Evolutionary conservation across 2,888 invertebrate genomes (phyloP), one percentile per base, ranked within the genome.

Genomic region (Stenchaetothrips biformis): DNA sequence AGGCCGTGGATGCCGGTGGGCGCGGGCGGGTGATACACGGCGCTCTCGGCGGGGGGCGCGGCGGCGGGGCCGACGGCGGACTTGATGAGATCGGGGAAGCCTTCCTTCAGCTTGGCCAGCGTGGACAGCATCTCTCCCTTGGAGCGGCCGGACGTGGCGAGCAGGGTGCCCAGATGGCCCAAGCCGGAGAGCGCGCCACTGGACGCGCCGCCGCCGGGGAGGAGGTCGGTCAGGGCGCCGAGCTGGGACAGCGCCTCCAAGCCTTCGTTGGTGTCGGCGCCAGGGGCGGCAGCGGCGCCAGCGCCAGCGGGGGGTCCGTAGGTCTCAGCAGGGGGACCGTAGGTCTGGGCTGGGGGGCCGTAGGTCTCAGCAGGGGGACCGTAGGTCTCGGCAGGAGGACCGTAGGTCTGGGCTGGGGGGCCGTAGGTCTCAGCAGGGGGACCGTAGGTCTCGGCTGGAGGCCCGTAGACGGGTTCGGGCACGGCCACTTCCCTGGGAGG

Each of bases 91-190:
- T 21, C 25, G 67, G 67, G 67, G 67, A 74, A n/a, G 67, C 67
- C 67, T 25, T 74, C 21, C 67, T 74, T 74, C 4, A 79, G 11
- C 79, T 79, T 79, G 59, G 79, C 79, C 49, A 79, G 79, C 25
- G 53, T 62, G 53, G 59, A 53, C 3, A 79, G 49, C 8, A 79
- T 37, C 25, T 53, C 79, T 13, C 53, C n/a, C 79, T 79, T 79
- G 67, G 67, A 74, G 67, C 67, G 67, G 1, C 67, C 67, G 25
- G 67, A 25, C 1, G 67, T 74, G 67, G 21, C 25, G 21, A 74
- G 67, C 21, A 74, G 25, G 25, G 67, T 74, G 67, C 25, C 67
- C 9, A 74, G 67, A 11, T 25, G 21, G 67, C 67, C 25, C 7
- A 74, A 25, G 67, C 9, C 8, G 25, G 67, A 7, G 9, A 74